phyloP scores from a whole-genome alignment of 2,888 invertebrate genomes.

The Ochlodes sylvanus region DNA sequence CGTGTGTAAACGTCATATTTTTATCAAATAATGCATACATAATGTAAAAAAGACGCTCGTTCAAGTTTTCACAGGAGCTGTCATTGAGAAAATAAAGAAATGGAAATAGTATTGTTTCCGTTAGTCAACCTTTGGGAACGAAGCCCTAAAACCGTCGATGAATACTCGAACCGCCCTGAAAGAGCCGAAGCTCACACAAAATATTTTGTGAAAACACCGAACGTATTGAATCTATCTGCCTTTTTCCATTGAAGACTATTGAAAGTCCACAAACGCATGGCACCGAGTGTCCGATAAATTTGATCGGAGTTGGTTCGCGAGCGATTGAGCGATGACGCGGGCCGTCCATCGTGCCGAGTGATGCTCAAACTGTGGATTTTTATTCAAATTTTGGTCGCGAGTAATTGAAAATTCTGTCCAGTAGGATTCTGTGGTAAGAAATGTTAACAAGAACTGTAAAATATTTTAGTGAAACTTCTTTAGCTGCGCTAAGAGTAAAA shows the following conservation, averaged over 20 bases:
- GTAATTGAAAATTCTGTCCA: background rate
- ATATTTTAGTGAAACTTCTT: too few species aligned
- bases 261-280: slow-evolving; percentile 2
- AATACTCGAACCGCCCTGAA: background rate
- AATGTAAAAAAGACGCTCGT: too few species aligned
- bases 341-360: background rate
- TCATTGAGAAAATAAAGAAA: too few species aligned
- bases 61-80: too few species aligned
- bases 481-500: too few species aligned
- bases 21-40: too few species aligned
- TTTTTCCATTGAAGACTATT: background rate
- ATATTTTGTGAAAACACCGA: background rate
- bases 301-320: background rate
- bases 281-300: background rate
- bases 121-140: too few species aligned
- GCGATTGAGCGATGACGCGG: background rate
- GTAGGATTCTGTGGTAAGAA: background rate
- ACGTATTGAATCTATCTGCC: background rate
- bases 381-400: background rate
- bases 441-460: too few species aligned
- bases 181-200: background rate
- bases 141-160: background rate
- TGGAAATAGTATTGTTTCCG: too few species aligned
- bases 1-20: too few species aligned
- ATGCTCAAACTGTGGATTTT: background rate